phyloP scores from a whole-genome alignment of 2,113 vertebrate species.

The Diglossa brunneiventris region DNA sequence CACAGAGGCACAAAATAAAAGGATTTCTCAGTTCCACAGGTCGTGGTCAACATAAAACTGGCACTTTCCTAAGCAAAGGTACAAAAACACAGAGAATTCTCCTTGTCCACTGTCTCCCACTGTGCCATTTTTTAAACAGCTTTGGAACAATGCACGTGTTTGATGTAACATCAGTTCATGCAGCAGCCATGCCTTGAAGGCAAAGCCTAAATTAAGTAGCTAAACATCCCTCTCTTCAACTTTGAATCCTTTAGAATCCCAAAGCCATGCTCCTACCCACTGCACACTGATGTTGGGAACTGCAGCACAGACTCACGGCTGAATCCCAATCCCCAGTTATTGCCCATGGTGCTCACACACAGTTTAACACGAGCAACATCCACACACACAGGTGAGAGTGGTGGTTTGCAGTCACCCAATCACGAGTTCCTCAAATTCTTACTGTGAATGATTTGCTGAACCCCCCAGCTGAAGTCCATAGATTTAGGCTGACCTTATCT shows the following conservation, averaged over 20 bases:
- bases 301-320: not conserved
- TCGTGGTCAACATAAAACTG: not conserved
- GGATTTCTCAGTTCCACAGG: not conserved
- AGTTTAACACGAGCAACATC: rapidly evolving
- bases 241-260: not conserved
- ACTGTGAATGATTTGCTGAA: not conserved
- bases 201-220: not conserved
- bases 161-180: not conserved
- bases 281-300: not conserved
- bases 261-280: not conserved
- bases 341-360: not conserved
- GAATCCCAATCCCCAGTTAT: not conserved
- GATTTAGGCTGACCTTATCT: conserved; percentile 6
- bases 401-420: not conserved
- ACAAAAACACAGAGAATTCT: not conserved
- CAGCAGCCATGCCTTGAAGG: not conserved
- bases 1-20: not conserved
- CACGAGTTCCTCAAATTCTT: not conserved
- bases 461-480: not conserved
- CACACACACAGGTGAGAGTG: not conserved
- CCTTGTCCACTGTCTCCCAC: not conserved
- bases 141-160: not conserved
- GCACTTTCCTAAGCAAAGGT: not conserved
- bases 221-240: not conserved
- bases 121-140: not conserved